phyloP scores from a whole-genome alignment of 2,797 vertebrate genomes.

The Hyperoplus immaculatus region DNA sequence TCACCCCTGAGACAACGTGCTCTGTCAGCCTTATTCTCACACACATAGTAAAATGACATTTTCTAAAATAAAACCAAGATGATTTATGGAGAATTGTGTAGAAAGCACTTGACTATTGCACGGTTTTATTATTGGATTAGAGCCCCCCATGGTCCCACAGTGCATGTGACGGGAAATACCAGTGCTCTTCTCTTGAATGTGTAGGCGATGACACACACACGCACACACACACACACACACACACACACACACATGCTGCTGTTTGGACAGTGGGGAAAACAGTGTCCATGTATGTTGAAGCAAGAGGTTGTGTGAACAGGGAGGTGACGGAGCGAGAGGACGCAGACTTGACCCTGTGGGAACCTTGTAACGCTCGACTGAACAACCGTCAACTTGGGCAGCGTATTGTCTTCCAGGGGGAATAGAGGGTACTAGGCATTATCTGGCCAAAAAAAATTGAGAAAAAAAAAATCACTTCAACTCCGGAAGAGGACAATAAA shows the following conservation, averaged over 20 bases:
- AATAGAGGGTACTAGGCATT: conserved; percentile 33
- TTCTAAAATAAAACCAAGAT: conserved; percentile 18
- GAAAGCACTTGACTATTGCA: conserved; percentile 22
- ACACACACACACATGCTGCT: conserved; percentile 5
- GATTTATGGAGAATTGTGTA: conserved; percentile 9
- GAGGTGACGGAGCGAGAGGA: conserved; percentile 56
- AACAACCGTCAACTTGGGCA: conserved; percentile 43
- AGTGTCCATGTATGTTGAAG: conserved; percentile 45
- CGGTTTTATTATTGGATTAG: conserved; percentile 18
- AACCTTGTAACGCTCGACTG: conserved; percentile 58
- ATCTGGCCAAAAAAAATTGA: conserved; percentile 1
- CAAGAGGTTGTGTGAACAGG: conserved; percentile 64
- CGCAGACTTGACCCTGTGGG: conserved; percentile 67
- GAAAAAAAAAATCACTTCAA: conserved; percentile 31
- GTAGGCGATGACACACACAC: conserved; percentile 37
- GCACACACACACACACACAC: too few species aligned
- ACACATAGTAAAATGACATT: conserved; percentile 25
- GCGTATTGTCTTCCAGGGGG: conserved; percentile 61
- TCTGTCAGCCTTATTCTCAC: conserved; percentile 10
- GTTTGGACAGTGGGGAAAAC: conserved; percentile 50
- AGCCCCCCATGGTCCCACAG: conserved; percentile 12
- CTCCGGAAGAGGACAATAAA: conserved; percentile 63
- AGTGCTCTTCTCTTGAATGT: conserved; percentile 6
- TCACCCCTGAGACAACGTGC: background rate
- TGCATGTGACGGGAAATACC: conserved; percentile 64